Evolutionary conservation across 2,797 vertebrate genomes (phyloP).

Genomic region (Alauda arvensis): DNA sequence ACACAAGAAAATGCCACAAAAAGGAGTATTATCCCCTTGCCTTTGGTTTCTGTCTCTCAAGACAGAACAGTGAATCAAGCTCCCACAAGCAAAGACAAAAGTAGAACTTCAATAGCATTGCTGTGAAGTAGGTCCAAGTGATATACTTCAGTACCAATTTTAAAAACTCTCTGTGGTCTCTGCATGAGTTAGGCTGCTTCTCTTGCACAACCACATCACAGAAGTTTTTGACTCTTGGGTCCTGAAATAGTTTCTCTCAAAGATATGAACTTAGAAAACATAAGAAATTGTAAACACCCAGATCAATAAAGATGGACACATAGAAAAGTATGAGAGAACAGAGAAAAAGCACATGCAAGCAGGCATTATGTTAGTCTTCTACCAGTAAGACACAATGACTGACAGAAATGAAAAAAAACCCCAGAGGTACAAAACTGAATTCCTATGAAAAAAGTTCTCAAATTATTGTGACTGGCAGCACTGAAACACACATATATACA

Average conservation of each 20-base stretch:
- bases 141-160: not conserved
- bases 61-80: not conserved
- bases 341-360: not conserved
- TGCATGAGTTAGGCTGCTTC: not conserved
- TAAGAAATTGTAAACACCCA: not conserved
- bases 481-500: not conserved
- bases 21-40: not conserved
- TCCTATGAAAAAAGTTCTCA: not conserved
- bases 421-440: not conserved
- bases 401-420: not conserved
- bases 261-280: not conserved
- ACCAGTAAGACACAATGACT: not conserved
- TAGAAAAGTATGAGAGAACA: not conserved
- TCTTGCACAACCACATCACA: not conserved
- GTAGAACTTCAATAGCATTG: not conserved
- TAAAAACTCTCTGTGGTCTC: not conserved
- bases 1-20: not conserved
- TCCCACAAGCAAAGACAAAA: not conserved
- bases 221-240: not conserved
- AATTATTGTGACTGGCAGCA: not conserved
- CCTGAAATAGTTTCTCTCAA: not conserved
- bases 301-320: not conserved
- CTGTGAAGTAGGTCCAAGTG: not conserved
- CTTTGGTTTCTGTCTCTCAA: not conserved
- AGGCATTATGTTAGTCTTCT: not conserved